Percentiles rank a stretch among this genome's conserved stretches.
phyloP scores from a whole-genome alignment of 2,888 invertebrate species.

The Diloba caeruleocephala region DNA sequence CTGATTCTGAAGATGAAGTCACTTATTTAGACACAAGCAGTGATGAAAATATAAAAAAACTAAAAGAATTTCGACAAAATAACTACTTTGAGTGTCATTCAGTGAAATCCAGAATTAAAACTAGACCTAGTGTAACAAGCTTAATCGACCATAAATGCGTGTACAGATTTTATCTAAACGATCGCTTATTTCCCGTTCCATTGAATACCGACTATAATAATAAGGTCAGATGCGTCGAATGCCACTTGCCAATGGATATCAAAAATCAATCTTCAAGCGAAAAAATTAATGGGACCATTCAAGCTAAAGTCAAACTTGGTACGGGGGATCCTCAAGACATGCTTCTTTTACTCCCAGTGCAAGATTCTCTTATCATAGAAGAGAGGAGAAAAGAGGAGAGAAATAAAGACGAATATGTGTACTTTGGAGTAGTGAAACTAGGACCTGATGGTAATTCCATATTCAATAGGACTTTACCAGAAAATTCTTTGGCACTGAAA shows the following conservation, averaged over 20 bases:
- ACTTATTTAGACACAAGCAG: constrained; percentile 61
- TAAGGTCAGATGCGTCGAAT: constrained; percentile 84
- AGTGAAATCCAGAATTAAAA: constrained; percentile 72
- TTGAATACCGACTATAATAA: constrained; percentile 80
- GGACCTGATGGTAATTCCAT: constrained; percentile 70
- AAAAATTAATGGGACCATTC: constrained; percentile 78
- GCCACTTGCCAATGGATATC: constrained; percentile 77
- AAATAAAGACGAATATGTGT: constrained; percentile 65
- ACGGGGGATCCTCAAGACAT: constrained; percentile 68
- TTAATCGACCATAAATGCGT: constrained; percentile 82
- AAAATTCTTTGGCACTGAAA: constrained; percentile 78
- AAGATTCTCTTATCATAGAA: constrained; percentile 75
- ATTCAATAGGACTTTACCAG: constrained; percentile 68
- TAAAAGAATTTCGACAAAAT: constrained; percentile 86
- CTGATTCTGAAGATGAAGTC: constrained; percentile 63
- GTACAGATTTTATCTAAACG: constrained; percentile 88
- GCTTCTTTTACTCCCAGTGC: constrained; percentile 75
- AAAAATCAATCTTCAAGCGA: constrained; percentile 44
- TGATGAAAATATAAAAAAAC: constrained; percentile 58
- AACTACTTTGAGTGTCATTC: constrained; percentile 91
- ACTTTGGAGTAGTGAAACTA: constrained; percentile 80
- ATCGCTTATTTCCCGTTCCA: constrained; percentile 88
- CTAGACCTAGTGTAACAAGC: constrained; percentile 61
- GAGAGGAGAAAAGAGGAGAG: constrained; percentile 66
- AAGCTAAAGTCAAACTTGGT: constrained; percentile 78